Conservation (phyloP, 2,888 invertebrate genomes). For the Parnassius orleans region DNA sequence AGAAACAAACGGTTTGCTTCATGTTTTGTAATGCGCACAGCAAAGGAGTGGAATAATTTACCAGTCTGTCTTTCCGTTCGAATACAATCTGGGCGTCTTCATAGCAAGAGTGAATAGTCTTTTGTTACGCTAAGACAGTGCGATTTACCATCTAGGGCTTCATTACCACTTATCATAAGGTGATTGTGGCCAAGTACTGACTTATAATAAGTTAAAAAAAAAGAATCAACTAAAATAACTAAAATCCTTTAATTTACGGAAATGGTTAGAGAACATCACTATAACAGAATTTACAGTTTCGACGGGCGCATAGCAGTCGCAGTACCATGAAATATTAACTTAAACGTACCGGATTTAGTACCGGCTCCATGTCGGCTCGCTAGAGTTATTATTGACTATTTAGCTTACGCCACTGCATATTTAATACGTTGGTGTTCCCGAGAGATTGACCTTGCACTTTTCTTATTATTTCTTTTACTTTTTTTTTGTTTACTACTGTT, state of each 20-base stretch:
- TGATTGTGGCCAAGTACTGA: too few relatives aligned
- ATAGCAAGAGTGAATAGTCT: too few relatives aligned
- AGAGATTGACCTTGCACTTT: neutral
- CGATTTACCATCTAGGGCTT: too few relatives aligned
- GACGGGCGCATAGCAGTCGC: constrained; percentile 42
- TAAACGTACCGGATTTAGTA: constrained; percentile 57
- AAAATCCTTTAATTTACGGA: constrained; percentile 1
- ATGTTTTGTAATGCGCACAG: too few relatives aligned
- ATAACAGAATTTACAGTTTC: constrained; percentile 44
- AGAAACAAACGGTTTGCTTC: too few relatives aligned
- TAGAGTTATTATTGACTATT: constrained; percentile 44
- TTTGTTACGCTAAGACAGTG: too few relatives aligned
- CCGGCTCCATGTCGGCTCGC: constrained; percentile 32
- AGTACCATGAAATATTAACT: constrained; percentile 59
- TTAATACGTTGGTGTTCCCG: constrained; percentile 9
- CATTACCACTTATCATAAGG: too few relatives aligned
- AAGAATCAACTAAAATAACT: too few relatives aligned
- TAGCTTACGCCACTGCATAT: constrained; percentile 32
- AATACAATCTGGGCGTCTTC: too few relatives aligned
- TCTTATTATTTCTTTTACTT: neutral
- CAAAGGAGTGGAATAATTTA: too few relatives aligned
- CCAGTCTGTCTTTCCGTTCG: too few relatives aligned
- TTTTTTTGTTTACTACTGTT: neutral
- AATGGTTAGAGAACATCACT: constrained; percentile 35
- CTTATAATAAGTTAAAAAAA: too few relatives aligned